Evolutionary conservation across 1,140 invertebrate species (phyloP), one percentile per base, ranked within the genome.

Genomic region (Atopsyche davidsoni): DNA sequence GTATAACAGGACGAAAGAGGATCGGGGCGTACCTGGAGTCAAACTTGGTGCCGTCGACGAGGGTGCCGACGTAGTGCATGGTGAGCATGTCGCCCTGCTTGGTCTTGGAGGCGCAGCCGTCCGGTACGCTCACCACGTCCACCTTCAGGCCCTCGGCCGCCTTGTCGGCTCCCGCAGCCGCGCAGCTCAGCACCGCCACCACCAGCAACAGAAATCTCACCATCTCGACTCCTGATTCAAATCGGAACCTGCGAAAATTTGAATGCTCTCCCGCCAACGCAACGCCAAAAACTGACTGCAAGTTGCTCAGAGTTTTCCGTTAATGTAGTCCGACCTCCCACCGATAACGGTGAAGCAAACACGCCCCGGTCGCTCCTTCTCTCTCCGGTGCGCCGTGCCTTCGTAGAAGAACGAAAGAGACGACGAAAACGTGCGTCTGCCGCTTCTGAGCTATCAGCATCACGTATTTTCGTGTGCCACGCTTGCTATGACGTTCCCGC

Each of bases 41-140:
- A 64, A 96, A 96, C 72, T 93, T 90, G 61, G 81, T 90, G 45
- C 90, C 91, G 70, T 94, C 87, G 53, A 77, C 73, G 31, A 95
- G 75, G 16, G 86, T 92, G 56, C 92, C 92, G 24, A 84, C 89
- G 64, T 96, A 96, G 68, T 96, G 92, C 91, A 96, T 95, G 38
- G 88, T 89, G 24, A 96, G 79, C 76, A 86, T 85, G 68, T 95
- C 89, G 21, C 89, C 87, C 51, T 80, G 81, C 67, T 92, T 91
- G n/a, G 87, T 82, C 66, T 86, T 87, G 56, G 77, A 71, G 2
- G 83, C 80, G 76, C 92, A 95, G 35, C 80, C 75, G 60, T 92
- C 89, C 2, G 89, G 86, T 51, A 81, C 79, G 67, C 78, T 83
- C 11, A 87, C 58, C 43, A 82, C 80, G 58, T 94, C 90, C 56